Evolutionary conservation across 2,113 vertebrate species (phyloP), one percentile per base, ranked within the genome.

Genomic region (Calidris pygmaea): DNA sequence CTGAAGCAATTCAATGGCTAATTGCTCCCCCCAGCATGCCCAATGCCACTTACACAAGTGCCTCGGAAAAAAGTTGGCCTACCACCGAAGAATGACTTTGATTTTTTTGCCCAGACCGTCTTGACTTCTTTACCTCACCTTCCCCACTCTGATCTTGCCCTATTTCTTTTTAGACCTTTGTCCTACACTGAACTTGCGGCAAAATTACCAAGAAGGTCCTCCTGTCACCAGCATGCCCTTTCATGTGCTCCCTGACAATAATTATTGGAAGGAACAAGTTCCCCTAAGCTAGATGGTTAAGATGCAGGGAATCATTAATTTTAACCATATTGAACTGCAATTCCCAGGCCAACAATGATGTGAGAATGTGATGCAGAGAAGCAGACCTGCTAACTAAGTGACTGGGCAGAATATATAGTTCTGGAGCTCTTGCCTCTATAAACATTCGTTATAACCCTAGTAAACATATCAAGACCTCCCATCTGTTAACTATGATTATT

Each of bases 311-410:
- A 85, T 94, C 79, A 85, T 95, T 96, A 91, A 92, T 93, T 93
- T 94, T 90, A 95, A 95, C 65, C 53, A 21, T 92, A 92, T 90
- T 65, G 95, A 96, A 90, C 90, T 68, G 83, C 79, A 96, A 89
- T 83, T 96, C 82, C 88, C 93, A 90, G 71, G 24, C 59, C 47
- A 92, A 55, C 75, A 93, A 19, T 12, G 39, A 60, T 60, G 43
- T 78, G 68, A 84, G 60, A 94, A 88, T 18, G 56, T 59, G 73
- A 71, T 35, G 30, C 60, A 66, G 85, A 67, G 67, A 94, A 85
- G 91, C 82, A 84, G 72, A 78, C 48, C 34, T 80, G 52, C 35
- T 93, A 85, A 78, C 56, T 29, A 78, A 89, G 45, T 76, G 66
- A 87, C 73, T 32, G 35, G 47, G 47, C 23, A 84, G 67, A 91